Evolutionary conservation across 1,140 invertebrate species (phyloP).

Genomic region (Tetragnatha versicolor): DNA sequence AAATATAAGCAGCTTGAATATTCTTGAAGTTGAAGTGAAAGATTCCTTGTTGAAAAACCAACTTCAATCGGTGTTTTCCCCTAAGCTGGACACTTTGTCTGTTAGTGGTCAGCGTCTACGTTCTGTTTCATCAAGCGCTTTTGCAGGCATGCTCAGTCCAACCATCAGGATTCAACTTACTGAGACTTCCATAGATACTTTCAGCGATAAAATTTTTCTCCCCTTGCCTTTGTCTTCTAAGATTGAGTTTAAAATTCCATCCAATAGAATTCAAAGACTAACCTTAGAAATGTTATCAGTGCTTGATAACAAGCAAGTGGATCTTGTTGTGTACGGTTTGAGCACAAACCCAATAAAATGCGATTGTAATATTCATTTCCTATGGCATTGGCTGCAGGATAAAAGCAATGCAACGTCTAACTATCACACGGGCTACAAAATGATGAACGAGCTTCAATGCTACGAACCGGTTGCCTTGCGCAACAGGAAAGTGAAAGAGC

Average conservation of each 20-base stretch:
- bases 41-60: constrained; percentile 83
- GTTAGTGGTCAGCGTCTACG: constrained; percentile 78
- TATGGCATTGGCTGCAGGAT: constrained; percentile 77
- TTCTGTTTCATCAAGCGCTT: constrained; percentile 80
- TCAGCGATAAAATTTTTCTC: constrained; percentile 83
- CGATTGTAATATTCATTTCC: constrained; percentile 80
- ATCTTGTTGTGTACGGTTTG: constrained; percentile 76
- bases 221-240: constrained; percentile 86
- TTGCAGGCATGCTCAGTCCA: constrained; percentile 76
- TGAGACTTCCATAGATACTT: constrained; percentile 78
- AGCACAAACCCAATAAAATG: constrained; percentile 81
- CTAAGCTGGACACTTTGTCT: constrained; percentile 76
- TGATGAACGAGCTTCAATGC: constrained; percentile 70
- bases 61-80: constrained; percentile 77
- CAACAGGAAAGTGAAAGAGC: constrained; percentile 73
- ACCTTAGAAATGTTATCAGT: constrained; percentile 78
- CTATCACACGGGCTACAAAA: neutral
- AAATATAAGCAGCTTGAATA: constrained; percentile 65
- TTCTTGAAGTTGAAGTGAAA: constrained; percentile 84
- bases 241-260: constrained; percentile 78
- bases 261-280: constrained; percentile 77
- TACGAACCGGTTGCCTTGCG: constrained; percentile 73
- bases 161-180: constrained; percentile 75
- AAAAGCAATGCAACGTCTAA: constrained; percentile 32
- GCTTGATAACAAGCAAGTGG: constrained; percentile 79